Evolutionary conservation across 1,140 invertebrate genomes (phyloP).

Genomic region (Hetaerina americana): DNA sequence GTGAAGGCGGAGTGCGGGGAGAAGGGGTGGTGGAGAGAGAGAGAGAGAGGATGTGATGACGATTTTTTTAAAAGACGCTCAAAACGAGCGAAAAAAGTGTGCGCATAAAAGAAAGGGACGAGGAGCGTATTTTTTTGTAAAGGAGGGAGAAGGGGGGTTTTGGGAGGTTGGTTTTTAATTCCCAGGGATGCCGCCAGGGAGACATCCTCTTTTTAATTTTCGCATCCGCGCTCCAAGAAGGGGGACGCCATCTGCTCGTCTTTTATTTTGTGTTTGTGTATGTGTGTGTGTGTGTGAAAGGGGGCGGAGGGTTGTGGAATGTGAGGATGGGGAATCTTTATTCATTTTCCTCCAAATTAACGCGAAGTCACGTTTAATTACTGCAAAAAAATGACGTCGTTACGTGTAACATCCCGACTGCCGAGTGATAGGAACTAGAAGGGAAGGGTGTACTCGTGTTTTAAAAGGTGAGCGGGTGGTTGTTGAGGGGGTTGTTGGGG

Average conservation of each 20-base stretch:
- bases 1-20: neutral
- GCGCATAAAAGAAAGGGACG: no score
- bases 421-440: neutral
- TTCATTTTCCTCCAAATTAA: neutral
- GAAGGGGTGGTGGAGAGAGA: neutral
- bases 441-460: neutral
- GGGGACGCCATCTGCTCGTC: no score
- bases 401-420: neutral
- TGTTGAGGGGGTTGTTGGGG: neutral
- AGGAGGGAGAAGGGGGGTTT: neutral
- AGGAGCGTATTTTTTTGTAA: no score
- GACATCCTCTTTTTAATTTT: neutral
- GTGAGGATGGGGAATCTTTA: no score
- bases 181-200: neutral
- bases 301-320: no score
- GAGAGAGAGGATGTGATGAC: neutral
- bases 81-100: neutral
- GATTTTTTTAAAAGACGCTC: neutral
- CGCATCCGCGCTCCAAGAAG: neutral
- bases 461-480: neutral
- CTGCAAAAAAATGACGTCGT: neutral
- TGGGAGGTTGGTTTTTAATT: neutral
- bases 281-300: no score
- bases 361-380: neutral
- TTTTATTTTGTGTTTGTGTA: neutral